phyloP scores from a whole-genome alignment of 2,113 vertebrate genomes.

The Syrmaticus mikado region DNA sequence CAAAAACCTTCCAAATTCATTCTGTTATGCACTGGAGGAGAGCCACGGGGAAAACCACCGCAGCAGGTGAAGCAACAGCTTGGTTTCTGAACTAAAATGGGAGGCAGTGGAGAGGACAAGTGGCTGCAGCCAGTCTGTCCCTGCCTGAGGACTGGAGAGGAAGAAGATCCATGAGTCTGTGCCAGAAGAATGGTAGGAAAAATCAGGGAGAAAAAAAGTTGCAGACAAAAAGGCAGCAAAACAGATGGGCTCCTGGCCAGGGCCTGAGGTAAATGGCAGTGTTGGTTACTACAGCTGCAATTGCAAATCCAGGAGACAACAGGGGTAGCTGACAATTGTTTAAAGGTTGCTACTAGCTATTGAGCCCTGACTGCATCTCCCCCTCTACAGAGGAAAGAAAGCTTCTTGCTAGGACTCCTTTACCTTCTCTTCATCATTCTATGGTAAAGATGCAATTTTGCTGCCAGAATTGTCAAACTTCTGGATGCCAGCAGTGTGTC shows the following conservation, averaged over 20 bases:
- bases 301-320: constrained; percentile 37
- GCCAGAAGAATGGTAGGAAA: background rate
- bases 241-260: background rate
- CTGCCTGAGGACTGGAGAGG: background rate
- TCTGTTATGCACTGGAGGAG: background rate
- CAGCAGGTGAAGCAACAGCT: background rate
- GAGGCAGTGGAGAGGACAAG: background rate
- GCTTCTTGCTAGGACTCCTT: background rate
- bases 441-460: background rate
- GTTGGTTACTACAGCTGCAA: constrained; percentile 60
- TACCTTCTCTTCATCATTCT: background rate
- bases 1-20: background rate
- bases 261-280: constrained; percentile 48
- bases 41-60: background rate
- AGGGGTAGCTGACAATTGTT: constrained; percentile 52
- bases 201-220: background rate
- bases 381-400: background rate
- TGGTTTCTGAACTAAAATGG: background rate
- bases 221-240: background rate
- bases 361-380: background rate
- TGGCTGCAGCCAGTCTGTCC: background rate
- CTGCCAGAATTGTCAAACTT: background rate
- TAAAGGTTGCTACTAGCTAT: constrained; percentile 43
- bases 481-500: background rate
- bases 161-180: background rate